A percentile compares a stretch with the other conserved stretches of the same genome.
Evolutionary conservation across 1,140 invertebrate genomes (phyloP).

Genomic region (Lasioglossum baleicum): DNA sequence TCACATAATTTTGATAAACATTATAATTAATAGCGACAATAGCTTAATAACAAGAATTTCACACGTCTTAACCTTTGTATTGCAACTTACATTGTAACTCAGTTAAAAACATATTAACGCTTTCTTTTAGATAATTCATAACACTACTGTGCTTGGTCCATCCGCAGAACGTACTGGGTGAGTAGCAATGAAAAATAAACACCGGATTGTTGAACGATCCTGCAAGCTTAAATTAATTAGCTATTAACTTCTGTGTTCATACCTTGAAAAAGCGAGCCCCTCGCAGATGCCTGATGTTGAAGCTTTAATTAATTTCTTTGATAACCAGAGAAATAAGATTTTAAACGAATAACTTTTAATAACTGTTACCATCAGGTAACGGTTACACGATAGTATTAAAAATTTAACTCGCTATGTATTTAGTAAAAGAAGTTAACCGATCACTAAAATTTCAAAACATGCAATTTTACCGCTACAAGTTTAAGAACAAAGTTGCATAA

Average conservation of each 20-base stretch:
- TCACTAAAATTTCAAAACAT: not conserved
- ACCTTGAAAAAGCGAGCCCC: not conserved
- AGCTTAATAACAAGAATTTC: not conserved
- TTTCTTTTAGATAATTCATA: conserved; percentile 78
- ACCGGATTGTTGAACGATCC: conserved; percentile 16
- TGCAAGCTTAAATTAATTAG: conserved; percentile 34
- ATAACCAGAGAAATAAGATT: not conserved
- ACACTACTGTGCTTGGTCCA: conserved; percentile 73
- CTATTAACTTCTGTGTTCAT: conserved; percentile 18
- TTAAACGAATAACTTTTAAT: not conserved
- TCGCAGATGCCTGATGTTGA: not conserved
- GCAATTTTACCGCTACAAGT: not conserved
- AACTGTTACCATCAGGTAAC: not conserved
- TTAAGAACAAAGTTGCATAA: conserved; percentile 15
- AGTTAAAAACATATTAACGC: conserved; percentile 52
- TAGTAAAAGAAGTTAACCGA: not conserved
- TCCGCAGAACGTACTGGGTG: conserved; percentile 73
- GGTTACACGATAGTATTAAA: not conserved
- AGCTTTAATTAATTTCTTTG: conserved; percentile 45
- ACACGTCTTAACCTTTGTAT: not conserved
- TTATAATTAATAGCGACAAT: not conserved
- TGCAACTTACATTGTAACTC: not conserved
- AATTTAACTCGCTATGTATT: not conserved
- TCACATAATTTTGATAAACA: not conserved
- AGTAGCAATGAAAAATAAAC: conserved; percentile 52